phyloP scores from a whole-genome alignment of 2,888 invertebrate species.

The Ptychoptera albimana region DNA sequence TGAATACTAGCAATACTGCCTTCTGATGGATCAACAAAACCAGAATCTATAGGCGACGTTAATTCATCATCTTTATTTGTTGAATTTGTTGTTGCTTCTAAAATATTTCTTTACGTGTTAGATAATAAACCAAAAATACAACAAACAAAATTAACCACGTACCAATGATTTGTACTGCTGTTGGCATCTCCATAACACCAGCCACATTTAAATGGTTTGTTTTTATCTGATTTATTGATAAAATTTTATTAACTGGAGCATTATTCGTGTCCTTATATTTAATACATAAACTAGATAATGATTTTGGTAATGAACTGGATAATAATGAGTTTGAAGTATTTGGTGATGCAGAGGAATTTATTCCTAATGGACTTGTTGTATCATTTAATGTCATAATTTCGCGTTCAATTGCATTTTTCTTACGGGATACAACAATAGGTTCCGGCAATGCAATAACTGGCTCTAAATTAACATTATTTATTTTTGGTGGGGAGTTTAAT shows the following conservation, averaged over 20 bases:
- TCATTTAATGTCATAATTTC: conserved; percentile 20
- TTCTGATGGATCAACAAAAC: conserved; percentile 1
- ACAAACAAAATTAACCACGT: neutral
- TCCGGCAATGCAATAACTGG: conserved; percentile 55
- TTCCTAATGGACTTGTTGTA: neutral
- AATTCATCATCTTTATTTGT: neutral
- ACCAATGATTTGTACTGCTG: conserved; percentile 2
- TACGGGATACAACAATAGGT: conserved; percentile 35
- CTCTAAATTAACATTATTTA: conserved; percentile 35
- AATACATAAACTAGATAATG: conserved; percentile 5
- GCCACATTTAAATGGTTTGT: neutral
- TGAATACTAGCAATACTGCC: conserved; percentile 4
- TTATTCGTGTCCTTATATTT: neutral
- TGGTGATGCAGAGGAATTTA: neutral
- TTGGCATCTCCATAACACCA: conserved; percentile 1
- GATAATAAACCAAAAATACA: neutral
- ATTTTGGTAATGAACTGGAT: conserved; percentile 3
- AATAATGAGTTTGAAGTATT: neutral
- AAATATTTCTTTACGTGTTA: neutral
- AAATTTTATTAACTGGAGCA: neutral
- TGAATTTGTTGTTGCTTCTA: neutral
- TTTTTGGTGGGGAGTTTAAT: conserved; percentile 44
- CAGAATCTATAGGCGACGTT: conserved; percentile 4
- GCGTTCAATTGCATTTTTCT: conserved; percentile 18
- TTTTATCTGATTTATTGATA: neutral